Conservation (phyloP, 2,797 vertebrate genomes). For the Ficedula albicollis region DNA sequence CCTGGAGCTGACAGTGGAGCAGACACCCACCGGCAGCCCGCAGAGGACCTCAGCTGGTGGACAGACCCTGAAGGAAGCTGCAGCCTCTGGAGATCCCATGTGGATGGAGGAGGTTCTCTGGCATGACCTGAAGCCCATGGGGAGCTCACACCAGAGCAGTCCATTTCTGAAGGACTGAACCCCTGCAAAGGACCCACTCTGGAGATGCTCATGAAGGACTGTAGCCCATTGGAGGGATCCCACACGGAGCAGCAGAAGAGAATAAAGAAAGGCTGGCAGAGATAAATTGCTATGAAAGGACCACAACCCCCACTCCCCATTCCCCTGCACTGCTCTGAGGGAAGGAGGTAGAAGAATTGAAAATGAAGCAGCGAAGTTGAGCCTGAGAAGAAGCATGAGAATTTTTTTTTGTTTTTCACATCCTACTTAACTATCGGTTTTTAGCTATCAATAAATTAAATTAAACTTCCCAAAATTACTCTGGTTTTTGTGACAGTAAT, state of each 20-base stretch:
- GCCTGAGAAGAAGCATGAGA: neutral
- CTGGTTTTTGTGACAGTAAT: neutral
- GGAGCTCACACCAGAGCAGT: neutral
- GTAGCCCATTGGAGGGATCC: neutral
- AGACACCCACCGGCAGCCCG: neutral
- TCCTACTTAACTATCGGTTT: neutral
- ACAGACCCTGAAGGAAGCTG: neutral
- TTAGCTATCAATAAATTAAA: neutral
- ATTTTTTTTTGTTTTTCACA: neutral
- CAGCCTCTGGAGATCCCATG: neutral
- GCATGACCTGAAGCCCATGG: neutral
- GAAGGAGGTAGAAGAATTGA: neutral
- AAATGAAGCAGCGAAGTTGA: neutral
- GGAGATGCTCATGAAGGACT: neutral
- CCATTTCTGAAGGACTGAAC: neutral
- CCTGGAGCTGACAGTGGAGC: accelerated
- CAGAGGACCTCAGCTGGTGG: neutral
- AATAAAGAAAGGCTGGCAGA: neutral
- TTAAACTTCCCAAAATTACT: neutral
- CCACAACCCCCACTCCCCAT: accelerated
- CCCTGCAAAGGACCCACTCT: accelerated
- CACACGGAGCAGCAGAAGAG: neutral
- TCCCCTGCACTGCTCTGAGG: neutral
- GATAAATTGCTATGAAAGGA: neutral
- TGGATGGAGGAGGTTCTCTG: neutral